Evolutionary conservation across 2,113 vertebrate genomes (phyloP), one percentile per base, ranked within the genome.

Genomic region (Nycticryphes semicollaris): DNA sequence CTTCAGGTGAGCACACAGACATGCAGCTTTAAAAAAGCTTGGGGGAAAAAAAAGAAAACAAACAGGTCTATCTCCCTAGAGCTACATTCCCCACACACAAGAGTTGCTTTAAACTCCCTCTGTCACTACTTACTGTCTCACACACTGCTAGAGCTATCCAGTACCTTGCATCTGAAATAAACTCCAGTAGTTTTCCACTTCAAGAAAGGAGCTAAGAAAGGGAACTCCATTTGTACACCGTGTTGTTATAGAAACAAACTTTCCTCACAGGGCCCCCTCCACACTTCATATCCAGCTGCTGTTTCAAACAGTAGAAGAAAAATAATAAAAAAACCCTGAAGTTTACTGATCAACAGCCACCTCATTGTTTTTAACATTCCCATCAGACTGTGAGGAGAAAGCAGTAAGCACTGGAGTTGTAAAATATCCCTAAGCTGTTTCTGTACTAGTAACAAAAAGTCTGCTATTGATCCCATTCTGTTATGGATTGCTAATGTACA

Each of bases 201-300:
- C 17, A 82, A 41, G 74, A 75, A 89, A 87, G 57, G 75, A 87
- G 35, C 27, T 72, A 59, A 76, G 73, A 60, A 81, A 81, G 53
- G 35, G 48, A 89, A 53, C 4, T 75, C 39, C 64, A 63, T 74
- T 80, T 81, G 64, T 50, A 67, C 31, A 84, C 14, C 0, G 0
- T 56, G 69, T 69, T 91, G 73, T 87, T 89, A 87, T 27, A 96
- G 84, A 94, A 94, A 92, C n/a, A 89, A 83, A 70, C 25, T 89
- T 92, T 84, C 19, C 21, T 68, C 33, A 60, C 15, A 54, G 21
- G 33, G 6, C 3, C 43, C 24, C 17, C 87, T 75, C 64, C 19
- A 72, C 33, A 23, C 23, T 72, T 62, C 17, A 47, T 17, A 83
- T 76, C 8, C 41, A 70, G 69, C 8, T 53, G 24, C 8, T 62